Conservation (phyloP, 2,113 vertebrate species). For the Mesitornis unicolor region DNA sequence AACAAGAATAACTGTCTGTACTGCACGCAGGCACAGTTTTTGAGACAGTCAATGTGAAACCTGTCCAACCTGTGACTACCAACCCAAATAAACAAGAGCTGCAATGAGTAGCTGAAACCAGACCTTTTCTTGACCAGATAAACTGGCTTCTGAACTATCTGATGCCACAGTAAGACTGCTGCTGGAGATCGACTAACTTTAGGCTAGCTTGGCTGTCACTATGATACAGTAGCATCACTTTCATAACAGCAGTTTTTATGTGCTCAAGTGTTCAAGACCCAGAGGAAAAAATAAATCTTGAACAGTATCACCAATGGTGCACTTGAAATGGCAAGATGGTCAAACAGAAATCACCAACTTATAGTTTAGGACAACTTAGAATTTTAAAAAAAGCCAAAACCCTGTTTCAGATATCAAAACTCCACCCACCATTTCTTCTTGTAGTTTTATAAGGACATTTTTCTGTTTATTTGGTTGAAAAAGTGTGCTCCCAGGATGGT, state of each 20-base stretch:
- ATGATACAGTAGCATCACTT: background rate
- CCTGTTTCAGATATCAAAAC: background rate
- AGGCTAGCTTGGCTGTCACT: background rate
- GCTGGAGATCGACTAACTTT: background rate
- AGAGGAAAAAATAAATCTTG: background rate
- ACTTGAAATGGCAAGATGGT: background rate
- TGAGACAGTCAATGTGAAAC: background rate
- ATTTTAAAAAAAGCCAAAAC: background rate
- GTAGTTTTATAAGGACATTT: background rate
- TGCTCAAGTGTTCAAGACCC: background rate
- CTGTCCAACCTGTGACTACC: background rate
- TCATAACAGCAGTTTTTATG: background rate
- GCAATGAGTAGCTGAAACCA: background rate
- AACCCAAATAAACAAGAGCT: background rate
- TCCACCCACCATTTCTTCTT: background rate
- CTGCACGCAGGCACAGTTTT: background rate
- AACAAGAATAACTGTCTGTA: background rate
- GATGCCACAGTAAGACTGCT: background rate
- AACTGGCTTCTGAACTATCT: background rate
- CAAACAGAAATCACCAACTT: background rate
- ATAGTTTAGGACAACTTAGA: background rate
- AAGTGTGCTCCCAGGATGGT: background rate
- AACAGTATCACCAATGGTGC: background rate
- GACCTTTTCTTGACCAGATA: background rate
- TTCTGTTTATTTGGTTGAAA: background rate